These are phyloP conservation scores for Caenorhabditis brenneri DNA, from an alignment of 1,140 invertebrate species.

Conservation along the genomic window DNA sequence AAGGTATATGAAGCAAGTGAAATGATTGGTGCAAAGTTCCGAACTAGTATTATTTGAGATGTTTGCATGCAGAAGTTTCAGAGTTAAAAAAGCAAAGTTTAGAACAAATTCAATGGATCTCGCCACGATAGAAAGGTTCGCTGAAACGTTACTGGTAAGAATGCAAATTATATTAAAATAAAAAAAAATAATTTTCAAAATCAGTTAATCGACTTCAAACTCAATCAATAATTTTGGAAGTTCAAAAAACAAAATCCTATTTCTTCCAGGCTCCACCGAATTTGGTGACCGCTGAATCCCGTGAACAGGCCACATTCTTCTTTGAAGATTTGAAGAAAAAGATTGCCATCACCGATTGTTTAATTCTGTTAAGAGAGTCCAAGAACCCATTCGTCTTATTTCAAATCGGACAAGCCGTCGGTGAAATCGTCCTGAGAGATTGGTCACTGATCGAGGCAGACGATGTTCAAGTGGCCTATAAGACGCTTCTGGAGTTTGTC, in stretches of 20 bases:
- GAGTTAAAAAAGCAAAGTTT: neutral
- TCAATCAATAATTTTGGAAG: no score
- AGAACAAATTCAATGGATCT: neutral
- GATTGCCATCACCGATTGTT: neutral
- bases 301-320: conserved; percentile 26
- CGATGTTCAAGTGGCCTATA: conserved; percentile 41
- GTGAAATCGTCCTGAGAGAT: conserved; percentile 41
- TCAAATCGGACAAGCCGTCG: conserved; percentile 45
- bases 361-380: neutral
- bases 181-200: no score
- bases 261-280: conserved; percentile 43
- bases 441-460: conserved; percentile 41
- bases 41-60: neutral
- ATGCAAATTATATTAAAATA: neutral
- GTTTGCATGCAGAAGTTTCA: neutral
- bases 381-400: conserved; percentile 48
- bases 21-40: neutral
- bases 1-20: neutral
- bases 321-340: conserved; percentile 30
- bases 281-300: neutral
- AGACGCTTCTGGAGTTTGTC: conserved; percentile 43
- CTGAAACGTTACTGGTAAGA: conserved; percentile 15
- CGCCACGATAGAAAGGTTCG: neutral
- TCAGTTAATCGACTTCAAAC: no score
- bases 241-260: no score